Evolutionary conservation across 2,888 invertebrate species (phyloP).

Genomic region (Tachina lurida): DNA sequence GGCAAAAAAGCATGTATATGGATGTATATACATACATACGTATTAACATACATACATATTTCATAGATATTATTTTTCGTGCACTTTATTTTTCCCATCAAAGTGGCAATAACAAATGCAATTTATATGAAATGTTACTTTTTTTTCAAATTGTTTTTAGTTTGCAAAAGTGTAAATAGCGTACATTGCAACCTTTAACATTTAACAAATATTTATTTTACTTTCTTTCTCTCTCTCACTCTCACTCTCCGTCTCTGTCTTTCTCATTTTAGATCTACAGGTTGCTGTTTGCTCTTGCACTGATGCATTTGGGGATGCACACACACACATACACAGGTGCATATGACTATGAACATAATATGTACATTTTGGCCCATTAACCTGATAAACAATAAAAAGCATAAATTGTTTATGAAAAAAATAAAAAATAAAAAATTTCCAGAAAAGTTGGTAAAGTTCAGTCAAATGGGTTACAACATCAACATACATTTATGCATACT

Average conservation of each 20-base stretch:
- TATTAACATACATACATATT: background rate
- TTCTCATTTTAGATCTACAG: conserved; percentile 29
- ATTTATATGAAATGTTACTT: conserved; percentile 27
- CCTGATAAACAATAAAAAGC: conserved; percentile 50
- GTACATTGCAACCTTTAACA: conserved; percentile 37
- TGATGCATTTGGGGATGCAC: background rate
- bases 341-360: background rate
- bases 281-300: conserved; percentile 8
- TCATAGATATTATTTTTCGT: conserved; percentile 11
- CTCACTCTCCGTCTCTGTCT: background rate
- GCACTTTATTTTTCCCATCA: background rate
- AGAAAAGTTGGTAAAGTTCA: conserved; percentile 33
- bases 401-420: background rate
- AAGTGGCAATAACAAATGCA: conserved; percentile 17
- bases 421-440: conserved; percentile 23
- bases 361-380: conserved; percentile 61
- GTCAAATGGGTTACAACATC: conserved; percentile 34
- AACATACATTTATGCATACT: background rate
- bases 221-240: background rate
- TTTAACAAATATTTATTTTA: conserved; percentile 29
- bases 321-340: background rate
- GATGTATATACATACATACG: no score
- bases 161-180: conserved; percentile 22
- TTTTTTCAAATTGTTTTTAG: conserved; percentile 13
- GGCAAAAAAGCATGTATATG: background rate